Conservation (phyloP, 1,140 invertebrate species). For the Papilio xuthus region DNA sequence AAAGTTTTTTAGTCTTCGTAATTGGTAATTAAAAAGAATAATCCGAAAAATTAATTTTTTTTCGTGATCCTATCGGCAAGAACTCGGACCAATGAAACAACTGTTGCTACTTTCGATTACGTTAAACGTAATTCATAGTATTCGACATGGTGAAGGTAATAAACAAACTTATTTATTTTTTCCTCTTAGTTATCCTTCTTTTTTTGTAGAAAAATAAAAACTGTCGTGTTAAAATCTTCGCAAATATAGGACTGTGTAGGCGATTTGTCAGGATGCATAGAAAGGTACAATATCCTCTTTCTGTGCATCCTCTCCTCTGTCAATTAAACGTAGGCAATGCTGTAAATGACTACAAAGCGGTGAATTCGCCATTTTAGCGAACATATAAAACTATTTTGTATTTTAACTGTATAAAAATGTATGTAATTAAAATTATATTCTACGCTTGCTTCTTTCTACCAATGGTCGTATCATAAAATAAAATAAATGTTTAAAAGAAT, state of each 20-base stretch:
- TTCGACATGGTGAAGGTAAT: not conserved
- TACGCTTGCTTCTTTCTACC: not conserved
- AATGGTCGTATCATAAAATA: not conserved
- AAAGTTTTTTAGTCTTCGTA: not conserved
- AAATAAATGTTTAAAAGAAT: conserved; percentile 5
- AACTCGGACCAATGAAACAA: conserved; percentile 7
- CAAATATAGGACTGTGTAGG: too few relatives aligned
- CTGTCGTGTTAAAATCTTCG: too few relatives aligned
- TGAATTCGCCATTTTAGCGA: too few relatives aligned
- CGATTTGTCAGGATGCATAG: too few relatives aligned
- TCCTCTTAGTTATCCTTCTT: not conserved
- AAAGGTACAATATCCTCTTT: too few relatives aligned
- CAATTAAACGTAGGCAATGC: too few relatives aligned
- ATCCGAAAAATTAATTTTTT: conserved; percentile 10
- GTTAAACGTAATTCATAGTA: not conserved
- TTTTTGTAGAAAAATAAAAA: not conserved
- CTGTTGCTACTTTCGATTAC: conserved; percentile 1
- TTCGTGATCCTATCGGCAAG: not conserved
- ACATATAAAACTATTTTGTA: not conserved
- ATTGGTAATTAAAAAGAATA: conserved; percentile 9
- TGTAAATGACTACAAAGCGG: too few relatives aligned
- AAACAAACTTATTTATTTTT: not conserved
- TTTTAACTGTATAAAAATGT: not conserved
- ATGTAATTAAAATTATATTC: not conserved
- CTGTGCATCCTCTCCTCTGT: too few relatives aligned